Percentiles rank a stretch among this genome's conserved stretches.
These are phyloP conservation scores for Physella acuta DNA, from an alignment of 1,140 invertebrate genomes.

Conservation along the genomic window DNA sequence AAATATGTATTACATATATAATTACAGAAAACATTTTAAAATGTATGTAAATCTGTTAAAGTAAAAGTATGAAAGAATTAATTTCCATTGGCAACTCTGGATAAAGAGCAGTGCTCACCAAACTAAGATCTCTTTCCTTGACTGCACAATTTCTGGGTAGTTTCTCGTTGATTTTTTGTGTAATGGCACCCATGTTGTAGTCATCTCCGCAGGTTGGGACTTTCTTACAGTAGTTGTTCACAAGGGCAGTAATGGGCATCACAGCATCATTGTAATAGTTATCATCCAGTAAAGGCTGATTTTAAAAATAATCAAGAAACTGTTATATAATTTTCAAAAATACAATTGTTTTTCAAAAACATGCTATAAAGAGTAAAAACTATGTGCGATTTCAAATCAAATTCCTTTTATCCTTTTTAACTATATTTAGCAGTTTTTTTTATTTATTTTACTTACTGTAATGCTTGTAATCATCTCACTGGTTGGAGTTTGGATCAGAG, in stretches of 20 bases:
- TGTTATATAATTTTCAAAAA: too few relatives aligned
- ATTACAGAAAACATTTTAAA: too few relatives aligned
- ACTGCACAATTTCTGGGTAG: neutral
- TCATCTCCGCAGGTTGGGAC: conserved; percentile 53
- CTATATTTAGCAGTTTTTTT: too few relatives aligned
- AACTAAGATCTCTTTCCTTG: neutral
- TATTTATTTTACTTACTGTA: conserved; percentile 56
- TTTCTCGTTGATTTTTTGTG: neutral
- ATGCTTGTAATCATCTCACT: conserved; percentile 71
- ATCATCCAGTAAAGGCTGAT: neutral
- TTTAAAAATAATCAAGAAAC: too few relatives aligned
- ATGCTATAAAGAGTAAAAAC: too few relatives aligned
- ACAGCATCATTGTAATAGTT: conserved; percentile 40
- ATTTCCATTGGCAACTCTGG: too few relatives aligned
- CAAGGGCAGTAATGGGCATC: conserved; percentile 61
- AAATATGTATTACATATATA: too few relatives aligned
- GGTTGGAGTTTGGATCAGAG: conserved; percentile 75
- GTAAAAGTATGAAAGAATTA: too few relatives aligned
- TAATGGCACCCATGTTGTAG: conserved; percentile 53
- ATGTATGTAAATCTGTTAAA: too few relatives aligned
- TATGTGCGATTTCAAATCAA: too few relatives aligned
- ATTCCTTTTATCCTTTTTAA: too few relatives aligned
- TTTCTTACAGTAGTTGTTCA: conserved; percentile 62
- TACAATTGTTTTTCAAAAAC: too few relatives aligned
- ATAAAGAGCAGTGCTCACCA: neutral